These are phyloP conservation scores for Frieseomelitta varia DNA, from an alignment of 1,140 invertebrate genomes.

Conservation along the genomic window DNA sequence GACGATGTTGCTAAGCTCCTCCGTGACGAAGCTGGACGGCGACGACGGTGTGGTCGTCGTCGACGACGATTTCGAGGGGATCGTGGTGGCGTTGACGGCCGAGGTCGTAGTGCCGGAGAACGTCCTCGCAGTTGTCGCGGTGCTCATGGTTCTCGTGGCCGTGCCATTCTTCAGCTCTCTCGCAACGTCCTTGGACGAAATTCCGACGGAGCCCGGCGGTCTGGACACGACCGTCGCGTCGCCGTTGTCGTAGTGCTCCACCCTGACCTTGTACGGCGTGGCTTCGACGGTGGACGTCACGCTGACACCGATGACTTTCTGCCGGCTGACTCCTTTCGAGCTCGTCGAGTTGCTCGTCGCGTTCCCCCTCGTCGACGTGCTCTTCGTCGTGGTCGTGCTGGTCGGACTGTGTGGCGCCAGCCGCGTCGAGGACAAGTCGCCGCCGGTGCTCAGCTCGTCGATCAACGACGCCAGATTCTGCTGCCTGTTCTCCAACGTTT, in stretches of 20 bases:
- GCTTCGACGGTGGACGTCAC: conserved; percentile 79
- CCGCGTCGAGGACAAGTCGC: conserved; percentile 58
- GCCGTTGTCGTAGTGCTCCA: conserved; percentile 74
- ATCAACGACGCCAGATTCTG: conserved; percentile 70
- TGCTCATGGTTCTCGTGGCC: conserved; percentile 46
- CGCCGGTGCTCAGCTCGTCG: conserved; percentile 69
- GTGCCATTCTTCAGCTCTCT: conserved; percentile 36
- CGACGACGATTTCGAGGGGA: conserved; percentile 27
- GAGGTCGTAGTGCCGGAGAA: conserved; percentile 6
- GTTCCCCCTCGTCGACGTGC: conserved; percentile 23
- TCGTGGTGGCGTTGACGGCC: conserved; percentile 12
- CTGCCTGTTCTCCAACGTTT: conserved; percentile 70
- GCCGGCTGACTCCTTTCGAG: conserved; percentile 56
- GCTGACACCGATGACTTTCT: conserved; percentile 80
- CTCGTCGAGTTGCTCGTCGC: conserved; percentile 8
- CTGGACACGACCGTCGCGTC: conserved; percentile 37
- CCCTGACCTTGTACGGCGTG: conserved; percentile 78
- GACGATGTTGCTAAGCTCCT: conserved; percentile 81
- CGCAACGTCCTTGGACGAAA: not conserved
- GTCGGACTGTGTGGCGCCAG: conserved; percentile 25
- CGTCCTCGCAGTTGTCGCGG: conserved; percentile 29
- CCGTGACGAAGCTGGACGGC: conserved; percentile 75
- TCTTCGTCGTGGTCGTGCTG: conserved; percentile 1
- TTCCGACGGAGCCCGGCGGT: conserved; percentile 29
- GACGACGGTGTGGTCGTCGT: conserved; percentile 55